Percentiles rank a stretch among this genome's conserved stretches.
These are phyloP conservation scores for Carpatolechia fugitivella DNA, from an alignment of 2,888 invertebrate genomes.

Conservation along the genomic window DNA sequence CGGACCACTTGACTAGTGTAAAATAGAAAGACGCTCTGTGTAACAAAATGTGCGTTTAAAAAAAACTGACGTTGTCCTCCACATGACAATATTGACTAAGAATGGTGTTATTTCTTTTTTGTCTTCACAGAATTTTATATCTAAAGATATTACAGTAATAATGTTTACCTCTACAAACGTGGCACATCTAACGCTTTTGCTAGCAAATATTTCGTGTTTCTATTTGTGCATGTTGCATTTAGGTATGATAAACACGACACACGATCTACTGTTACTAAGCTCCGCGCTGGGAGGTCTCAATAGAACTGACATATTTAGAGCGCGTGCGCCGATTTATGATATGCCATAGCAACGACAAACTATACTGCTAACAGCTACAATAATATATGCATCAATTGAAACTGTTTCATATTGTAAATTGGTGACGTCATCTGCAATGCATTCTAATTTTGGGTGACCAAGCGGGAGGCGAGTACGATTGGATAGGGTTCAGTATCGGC, in stretches of 20 bases:
- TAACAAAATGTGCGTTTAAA: too few species aligned
- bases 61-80: too few species aligned
- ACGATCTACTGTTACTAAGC: conserved; percentile 4
- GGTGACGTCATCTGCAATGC: conserved; percentile 14
- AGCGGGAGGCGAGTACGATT: neutral
- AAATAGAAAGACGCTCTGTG: too few species aligned
- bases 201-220: too few species aligned
- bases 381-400: conserved; percentile 6
- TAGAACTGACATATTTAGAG: conserved; percentile 6
- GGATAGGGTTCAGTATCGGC: neutral
- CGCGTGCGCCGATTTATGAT: neutral
- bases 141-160: too few species aligned
- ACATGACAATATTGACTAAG: too few species aligned
- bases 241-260: neutral
- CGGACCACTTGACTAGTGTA: too few species aligned
- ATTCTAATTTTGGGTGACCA: neutral
- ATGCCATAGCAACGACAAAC: neutral
- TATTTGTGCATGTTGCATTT: neutral
- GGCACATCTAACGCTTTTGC: too few species aligned
- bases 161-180: too few species aligned
- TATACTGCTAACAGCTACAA: neutral
- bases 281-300: conserved; percentile 4
- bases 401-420: neutral
- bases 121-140: too few species aligned
- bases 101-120: too few species aligned